A percentile compares a stretch with the other conserved stretches of the same genome.
These are phyloP conservation scores for Peromyscus californicus DNA, from an alignment of 2,113 vertebrate genomes.

Conservation along the genomic window DNA sequence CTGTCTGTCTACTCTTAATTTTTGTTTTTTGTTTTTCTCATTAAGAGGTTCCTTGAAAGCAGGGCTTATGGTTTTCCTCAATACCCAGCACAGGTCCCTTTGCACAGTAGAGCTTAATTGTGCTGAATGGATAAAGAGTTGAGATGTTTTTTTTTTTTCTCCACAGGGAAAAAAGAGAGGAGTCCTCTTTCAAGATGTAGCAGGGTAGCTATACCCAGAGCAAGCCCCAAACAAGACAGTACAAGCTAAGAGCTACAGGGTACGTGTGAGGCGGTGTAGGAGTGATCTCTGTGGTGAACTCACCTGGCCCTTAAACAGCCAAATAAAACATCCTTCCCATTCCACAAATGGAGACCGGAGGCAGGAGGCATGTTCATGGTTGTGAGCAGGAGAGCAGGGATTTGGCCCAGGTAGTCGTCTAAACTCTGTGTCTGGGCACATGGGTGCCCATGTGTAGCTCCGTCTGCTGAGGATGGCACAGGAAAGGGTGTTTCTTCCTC, in stretches of 20 bases:
- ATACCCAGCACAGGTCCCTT: not conserved
- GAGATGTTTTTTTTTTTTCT: not conserved
- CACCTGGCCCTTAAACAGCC: not conserved
- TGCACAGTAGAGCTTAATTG: not conserved
- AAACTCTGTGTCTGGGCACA: not conserved
- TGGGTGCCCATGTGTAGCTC: not conserved
- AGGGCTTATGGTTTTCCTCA: not conserved
- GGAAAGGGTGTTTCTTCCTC: too few relatives aligned
- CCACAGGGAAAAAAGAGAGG: not conserved
- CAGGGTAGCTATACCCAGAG: not conserved
- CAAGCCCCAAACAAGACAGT: not conserved
- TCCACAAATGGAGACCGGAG: slow-evolving; percentile 30
- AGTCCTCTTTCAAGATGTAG: not conserved
- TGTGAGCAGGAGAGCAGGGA: not conserved
- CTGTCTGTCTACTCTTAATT: too few relatives aligned
- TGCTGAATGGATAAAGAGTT: not conserved
- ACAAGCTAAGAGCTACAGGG: not conserved
- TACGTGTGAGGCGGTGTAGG: not conserved
- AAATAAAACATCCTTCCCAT: not conserved
- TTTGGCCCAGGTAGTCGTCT: not conserved
- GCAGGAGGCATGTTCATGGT: not conserved
- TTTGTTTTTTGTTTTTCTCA: not conserved
- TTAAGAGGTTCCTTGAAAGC: not conserved
- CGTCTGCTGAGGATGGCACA: too few relatives aligned
- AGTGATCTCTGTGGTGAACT: not conserved